Evolutionary conservation across 2,113 vertebrate genomes (phyloP).

Genomic region (Planiliza haematocheilus): DNA sequence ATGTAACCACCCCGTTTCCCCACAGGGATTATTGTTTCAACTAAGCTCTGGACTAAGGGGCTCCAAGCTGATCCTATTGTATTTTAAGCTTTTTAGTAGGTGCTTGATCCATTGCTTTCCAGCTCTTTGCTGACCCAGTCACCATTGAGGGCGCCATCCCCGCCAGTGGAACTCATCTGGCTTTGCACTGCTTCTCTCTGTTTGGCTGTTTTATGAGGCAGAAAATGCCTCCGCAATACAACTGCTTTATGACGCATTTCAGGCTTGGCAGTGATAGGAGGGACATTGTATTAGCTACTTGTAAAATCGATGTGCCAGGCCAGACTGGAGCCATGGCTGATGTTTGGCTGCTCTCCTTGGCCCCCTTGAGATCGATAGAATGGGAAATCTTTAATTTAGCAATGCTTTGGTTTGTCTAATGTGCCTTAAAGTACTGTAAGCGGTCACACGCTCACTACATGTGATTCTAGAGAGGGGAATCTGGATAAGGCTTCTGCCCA

Average conservation of each 20-base stretch:
- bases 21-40: constrained; percentile 50
- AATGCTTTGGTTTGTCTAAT: constrained; percentile 39
- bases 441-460: constrained; percentile 2
- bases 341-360: constrained; percentile 66
- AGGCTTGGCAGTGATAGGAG: constrained; percentile 45
- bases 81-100: constrained; percentile 41
- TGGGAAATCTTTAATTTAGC: constrained; percentile 55
- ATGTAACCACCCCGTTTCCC: constrained; percentile 20
- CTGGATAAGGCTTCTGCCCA: too few species aligned
- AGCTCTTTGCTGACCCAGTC: constrained; percentile 45
- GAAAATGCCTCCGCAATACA: constrained; percentile 62
- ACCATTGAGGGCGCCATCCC: constrained; percentile 14
- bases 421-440: constrained; percentile 22
- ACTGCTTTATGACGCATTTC: constrained; percentile 72
- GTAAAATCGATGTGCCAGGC: constrained; percentile 67
- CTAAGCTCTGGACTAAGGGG: constrained; percentile 12
- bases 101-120: constrained; percentile 47
- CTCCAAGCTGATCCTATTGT: constrained; percentile 37
- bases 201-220: constrained; percentile 70
- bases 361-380: constrained; percentile 54
- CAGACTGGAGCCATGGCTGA: constrained; percentile 64
- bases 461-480: not conserved
- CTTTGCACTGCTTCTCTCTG: constrained; percentile 49
- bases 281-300: constrained; percentile 61
- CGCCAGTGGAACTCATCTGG: constrained; percentile 16